Evolutionary conservation across 2,888 invertebrate genomes (phyloP).

Genomic region (Brassicogethes aeneus): DNA sequence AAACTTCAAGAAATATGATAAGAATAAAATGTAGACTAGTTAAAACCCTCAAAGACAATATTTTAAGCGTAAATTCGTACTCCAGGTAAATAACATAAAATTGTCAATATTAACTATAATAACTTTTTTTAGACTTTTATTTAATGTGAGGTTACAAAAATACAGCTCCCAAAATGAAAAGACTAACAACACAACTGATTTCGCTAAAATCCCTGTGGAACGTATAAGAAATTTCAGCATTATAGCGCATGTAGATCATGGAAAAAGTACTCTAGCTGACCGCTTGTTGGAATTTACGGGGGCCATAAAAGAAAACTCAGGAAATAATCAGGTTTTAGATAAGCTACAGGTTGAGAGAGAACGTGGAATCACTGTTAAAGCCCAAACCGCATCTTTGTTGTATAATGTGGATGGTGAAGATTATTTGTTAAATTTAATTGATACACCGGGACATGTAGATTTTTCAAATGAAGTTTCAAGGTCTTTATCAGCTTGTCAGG

Average conservation of each 20-base stretch:
- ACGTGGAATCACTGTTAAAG: slow-evolving; percentile 97
- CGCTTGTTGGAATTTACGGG: slow-evolving; percentile 89
- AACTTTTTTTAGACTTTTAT: too few species aligned
- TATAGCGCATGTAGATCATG: slow-evolving; percentile 99
- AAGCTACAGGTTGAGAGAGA: slow-evolving; percentile 85
- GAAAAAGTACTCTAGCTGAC: slow-evolving; percentile 95
- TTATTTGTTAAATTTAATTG: slow-evolving; percentile 89
- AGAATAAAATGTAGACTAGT: not conserved
- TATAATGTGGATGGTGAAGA: slow-evolving; percentile 59
- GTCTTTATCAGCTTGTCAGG: slow-evolving; percentile 88
- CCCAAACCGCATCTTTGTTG: slow-evolving; percentile 86
- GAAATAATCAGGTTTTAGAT: slow-evolving; percentile 65
- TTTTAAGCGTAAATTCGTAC: not conserved
- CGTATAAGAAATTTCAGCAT: slow-evolving; percentile 89
- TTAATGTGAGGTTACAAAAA: too few species aligned
- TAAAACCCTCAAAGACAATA: not conserved
- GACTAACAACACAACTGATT: too few species aligned
- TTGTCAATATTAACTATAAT: too few species aligned
- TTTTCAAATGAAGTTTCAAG: slow-evolving; percentile 91
- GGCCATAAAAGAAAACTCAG: slow-evolving; percentile 56
- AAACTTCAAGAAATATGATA: not conserved
- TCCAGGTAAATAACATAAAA: too few species aligned
- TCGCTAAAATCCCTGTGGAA: slow-evolving; percentile 39
- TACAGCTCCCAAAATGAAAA: too few species aligned
- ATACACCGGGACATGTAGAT: slow-evolving; percentile 98